A percentile compares a stretch with the other conserved stretches of the same genome.
These are phyloP conservation scores for Daptonema setosum DNA, from an alignment of 2,888 invertebrate genomes.

Conservation along the genomic window DNA sequence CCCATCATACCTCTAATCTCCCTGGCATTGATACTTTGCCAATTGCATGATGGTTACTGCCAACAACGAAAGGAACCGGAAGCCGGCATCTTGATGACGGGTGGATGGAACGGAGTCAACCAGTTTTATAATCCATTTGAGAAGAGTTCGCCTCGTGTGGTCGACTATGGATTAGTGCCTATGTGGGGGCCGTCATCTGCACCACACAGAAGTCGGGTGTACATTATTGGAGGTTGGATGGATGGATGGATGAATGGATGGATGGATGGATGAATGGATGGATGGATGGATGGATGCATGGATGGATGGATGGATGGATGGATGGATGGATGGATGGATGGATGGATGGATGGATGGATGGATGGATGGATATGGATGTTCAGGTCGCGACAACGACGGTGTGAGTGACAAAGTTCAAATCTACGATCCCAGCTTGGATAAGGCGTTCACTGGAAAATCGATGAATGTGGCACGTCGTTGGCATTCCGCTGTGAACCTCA, in stretches of 20 bases:
- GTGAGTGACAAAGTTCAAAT: not conserved
- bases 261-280: too few relatives aligned
- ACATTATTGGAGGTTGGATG: not conserved
- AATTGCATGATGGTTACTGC: too few relatives aligned
- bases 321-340: too few relatives aligned
- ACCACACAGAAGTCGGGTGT: not conserved
- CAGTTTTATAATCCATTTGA: not conserved
- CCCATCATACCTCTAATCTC: too few relatives aligned
- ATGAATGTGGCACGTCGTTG: not conserved
- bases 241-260: too few relatives aligned
- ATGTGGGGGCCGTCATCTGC: not conserved
- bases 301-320: too few relatives aligned
- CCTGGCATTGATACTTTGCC: too few relatives aligned
- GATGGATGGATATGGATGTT: too few relatives aligned
- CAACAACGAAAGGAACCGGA: not conserved
- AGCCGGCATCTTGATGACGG: not conserved
- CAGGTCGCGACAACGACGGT: not conserved
- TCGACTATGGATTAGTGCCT: not conserved
- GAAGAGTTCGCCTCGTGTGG: not conserved
- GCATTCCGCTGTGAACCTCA: not conserved
- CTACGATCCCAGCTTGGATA: not conserved
- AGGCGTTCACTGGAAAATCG: not conserved
- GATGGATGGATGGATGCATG: too few relatives aligned
- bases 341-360: too few relatives aligned
- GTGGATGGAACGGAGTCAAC: not conserved